Evolutionary conservation across 2,113 vertebrate genomes (phyloP).

Genomic region (Syrmaticus mikado): DNA sequence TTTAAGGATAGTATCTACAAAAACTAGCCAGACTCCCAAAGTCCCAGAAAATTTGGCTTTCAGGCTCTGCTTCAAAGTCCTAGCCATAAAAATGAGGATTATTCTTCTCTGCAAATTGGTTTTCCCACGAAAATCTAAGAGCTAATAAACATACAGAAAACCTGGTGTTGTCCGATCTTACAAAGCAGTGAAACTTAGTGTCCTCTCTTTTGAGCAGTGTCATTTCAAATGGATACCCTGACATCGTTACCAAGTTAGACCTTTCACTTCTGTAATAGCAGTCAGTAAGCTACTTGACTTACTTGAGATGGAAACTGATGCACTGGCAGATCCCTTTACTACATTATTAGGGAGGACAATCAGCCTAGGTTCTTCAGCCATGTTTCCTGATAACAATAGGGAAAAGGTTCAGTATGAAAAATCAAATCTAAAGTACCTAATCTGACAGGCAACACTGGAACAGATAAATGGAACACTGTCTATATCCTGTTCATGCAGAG

Average conservation of each 20-base stretch:
- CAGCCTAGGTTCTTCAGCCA: slow-evolving; percentile 44
- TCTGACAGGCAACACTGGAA: not conserved
- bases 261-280: not conserved
- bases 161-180: not conserved
- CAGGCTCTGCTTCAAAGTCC: not conserved
- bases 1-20: not conserved
- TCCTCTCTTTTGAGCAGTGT: not conserved
- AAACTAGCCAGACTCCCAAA: not conserved
- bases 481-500: accelerated
- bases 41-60: not conserved
- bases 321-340: slow-evolving; percentile 62
- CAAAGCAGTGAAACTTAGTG: not conserved
- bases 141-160: not conserved
- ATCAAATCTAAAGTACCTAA: not conserved
- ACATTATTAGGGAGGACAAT: slow-evolving; percentile 53
- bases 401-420: not conserved
- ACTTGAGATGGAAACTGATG: slow-evolving; percentile 63
- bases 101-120: not conserved
- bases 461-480: not conserved
- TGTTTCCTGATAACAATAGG: slow-evolving; percentile 15
- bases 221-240: not conserved
- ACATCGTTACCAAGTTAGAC: not conserved
- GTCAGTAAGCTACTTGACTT: not conserved
- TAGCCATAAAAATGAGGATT: not conserved
- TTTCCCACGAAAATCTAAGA: not conserved